A percentile compares a stretch with the other conserved stretches of the same genome.
These are phyloP conservation scores for Brenthis daphne DNA, from an alignment of 2,888 invertebrate species.

Conservation along the genomic window DNA sequence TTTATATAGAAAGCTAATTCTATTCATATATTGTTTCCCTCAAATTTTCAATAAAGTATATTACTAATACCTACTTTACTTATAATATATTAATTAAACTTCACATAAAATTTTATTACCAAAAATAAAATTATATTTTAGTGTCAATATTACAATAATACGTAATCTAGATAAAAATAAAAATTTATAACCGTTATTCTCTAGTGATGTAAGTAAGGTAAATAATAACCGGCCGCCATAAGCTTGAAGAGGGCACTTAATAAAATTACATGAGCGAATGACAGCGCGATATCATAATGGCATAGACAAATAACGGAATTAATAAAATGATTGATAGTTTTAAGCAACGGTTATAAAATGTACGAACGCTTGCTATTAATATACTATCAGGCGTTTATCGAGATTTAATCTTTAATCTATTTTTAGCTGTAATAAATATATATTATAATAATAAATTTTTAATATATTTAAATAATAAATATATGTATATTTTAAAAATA, in stretches of 20 bases:
- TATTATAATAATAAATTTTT: too few species aligned
- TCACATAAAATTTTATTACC: too few species aligned
- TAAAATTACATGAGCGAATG: slow-evolving; percentile 73
- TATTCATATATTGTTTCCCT: too few species aligned
- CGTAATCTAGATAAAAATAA: slow-evolving; percentile 6
- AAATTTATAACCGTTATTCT: slow-evolving; percentile 14
- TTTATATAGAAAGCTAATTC: too few species aligned
- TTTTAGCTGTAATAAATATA: too few species aligned
- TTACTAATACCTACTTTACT: too few species aligned
- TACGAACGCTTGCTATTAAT: slow-evolving; percentile 41
- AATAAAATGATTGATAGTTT: slow-evolving; percentile 72
- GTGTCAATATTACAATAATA: not conserved
- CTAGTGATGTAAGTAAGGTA: slow-evolving; percentile 36
- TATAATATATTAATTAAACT: too few species aligned
- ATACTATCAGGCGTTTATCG: slow-evolving; percentile 22
- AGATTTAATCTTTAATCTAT: not conserved
- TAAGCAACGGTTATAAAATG: slow-evolving; percentile 41
- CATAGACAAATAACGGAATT: slow-evolving; percentile 74
- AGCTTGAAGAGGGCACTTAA: slow-evolving; percentile 63
- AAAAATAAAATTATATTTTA: too few species aligned
- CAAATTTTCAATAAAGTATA: too few species aligned
- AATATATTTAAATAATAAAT: too few species aligned
- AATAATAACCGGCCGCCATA: slow-evolving; percentile 45
- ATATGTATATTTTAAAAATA: too few species aligned
- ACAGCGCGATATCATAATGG: slow-evolving; percentile 63